Evolutionary conservation across 2,797 vertebrate genomes (phyloP).

Genomic region (Botia kubotai): DNA sequence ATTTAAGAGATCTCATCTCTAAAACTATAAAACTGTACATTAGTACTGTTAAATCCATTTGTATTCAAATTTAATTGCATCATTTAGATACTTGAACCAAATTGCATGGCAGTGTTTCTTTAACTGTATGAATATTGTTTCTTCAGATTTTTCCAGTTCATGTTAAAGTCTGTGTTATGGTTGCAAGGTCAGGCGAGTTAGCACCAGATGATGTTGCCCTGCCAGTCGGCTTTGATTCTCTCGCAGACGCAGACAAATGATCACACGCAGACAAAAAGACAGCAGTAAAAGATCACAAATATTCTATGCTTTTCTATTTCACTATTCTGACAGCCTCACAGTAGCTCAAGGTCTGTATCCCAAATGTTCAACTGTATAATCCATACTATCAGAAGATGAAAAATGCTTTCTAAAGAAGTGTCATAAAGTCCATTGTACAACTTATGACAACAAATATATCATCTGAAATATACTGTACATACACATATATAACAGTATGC

Average conservation of each 20-base stretch:
- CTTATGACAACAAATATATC: not conserved
- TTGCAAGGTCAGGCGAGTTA: not conserved
- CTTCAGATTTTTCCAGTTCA: slow-evolving; percentile 7
- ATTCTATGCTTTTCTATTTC: slow-evolving; percentile 3
- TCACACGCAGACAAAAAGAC: not conserved
- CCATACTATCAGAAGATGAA: not conserved
- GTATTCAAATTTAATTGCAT: not conserved
- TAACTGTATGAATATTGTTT: not conserved
- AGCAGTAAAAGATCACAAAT: slow-evolving; percentile 15
- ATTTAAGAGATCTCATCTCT: no score
- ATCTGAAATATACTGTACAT: not conserved
- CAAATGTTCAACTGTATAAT: not conserved
- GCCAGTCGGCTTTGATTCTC: not conserved
- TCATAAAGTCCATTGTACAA: not conserved
- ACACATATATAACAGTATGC: not conserved
- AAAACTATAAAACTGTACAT: not conserved
- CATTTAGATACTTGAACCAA: not conserved
- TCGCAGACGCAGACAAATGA: not conserved
- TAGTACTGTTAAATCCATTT: not conserved
- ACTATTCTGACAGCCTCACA: not conserved
- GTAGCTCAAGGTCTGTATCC: slow-evolving; percentile 23
- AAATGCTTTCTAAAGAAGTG: not conserved
- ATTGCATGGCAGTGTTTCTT: not conserved
- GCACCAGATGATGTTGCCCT: slow-evolving; percentile 6
- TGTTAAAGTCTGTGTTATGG: not conserved